Evolutionary conservation across 2,888 invertebrate genomes (phyloP).

Genomic region (Leptogaster cylindrica): DNA sequence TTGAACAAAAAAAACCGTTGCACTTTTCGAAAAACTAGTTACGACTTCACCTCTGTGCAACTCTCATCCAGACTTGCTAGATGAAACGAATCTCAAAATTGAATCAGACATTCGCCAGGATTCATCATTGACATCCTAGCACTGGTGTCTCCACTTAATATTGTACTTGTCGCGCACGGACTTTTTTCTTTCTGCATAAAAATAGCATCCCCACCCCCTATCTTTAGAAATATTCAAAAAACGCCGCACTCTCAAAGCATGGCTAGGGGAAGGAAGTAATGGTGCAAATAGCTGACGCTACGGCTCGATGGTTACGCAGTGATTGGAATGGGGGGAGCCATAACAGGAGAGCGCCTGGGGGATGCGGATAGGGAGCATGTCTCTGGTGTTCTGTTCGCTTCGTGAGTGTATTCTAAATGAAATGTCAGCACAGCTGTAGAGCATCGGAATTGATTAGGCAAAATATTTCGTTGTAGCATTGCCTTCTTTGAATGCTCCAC

Average conservation of each 20-base stretch:
- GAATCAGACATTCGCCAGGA: conserved; percentile 30
- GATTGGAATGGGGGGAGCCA: conserved; percentile 23
- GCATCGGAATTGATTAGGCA: conserved; percentile 40
- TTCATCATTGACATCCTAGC: conserved; percentile 15
- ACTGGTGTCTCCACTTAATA: conserved; percentile 19
- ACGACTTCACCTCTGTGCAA: no score
- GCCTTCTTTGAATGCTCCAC: background rate
- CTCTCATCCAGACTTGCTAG: background rate
- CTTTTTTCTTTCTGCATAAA: background rate
- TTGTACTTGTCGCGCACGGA: background rate
- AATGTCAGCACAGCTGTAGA: conserved; percentile 42
- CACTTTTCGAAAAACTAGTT: no score
- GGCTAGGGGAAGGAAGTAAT: conserved; percentile 18
- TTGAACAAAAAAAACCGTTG: no score
- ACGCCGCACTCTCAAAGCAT: background rate
- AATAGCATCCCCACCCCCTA: background rate
- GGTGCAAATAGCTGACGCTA: conserved; percentile 29
- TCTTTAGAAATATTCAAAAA: background rate
- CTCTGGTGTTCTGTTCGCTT: conserved; percentile 12
- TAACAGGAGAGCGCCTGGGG: background rate
- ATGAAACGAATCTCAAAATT: conserved; percentile 21
- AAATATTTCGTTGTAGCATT: conserved; percentile 30
- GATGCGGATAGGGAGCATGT: background rate
- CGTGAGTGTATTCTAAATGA: conserved; percentile 36
- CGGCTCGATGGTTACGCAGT: conserved; percentile 11